phyloP scores from a whole-genome alignment of 2,888 invertebrate genomes.

The Pseudolycoriella hygida region DNA sequence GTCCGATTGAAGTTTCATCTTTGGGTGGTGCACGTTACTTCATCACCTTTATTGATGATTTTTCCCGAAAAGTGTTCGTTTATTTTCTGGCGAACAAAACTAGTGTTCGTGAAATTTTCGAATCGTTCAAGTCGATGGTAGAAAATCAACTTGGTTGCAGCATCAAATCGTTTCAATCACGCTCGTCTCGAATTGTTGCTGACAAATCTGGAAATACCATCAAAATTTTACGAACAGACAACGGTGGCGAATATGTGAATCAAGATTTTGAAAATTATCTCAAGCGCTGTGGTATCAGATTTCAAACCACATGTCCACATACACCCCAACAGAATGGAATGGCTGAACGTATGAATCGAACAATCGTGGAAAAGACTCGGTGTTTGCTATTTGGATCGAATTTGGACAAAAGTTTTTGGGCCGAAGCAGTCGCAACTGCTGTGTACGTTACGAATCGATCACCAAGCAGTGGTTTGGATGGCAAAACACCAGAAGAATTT shows the following conservation, averaged over 20 bases:
- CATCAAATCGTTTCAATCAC: too few relatives aligned
- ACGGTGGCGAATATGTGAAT: constrained; percentile 13
- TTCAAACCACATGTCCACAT: constrained; percentile 17
- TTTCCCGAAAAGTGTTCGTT: background rate
- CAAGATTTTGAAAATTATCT: constrained; percentile 12
- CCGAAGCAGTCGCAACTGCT: constrained; percentile 16
- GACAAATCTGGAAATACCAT: background rate
- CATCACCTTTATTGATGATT: too few relatives aligned
- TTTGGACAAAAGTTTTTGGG: constrained; percentile 18
- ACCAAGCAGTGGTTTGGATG: background rate
- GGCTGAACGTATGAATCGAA: constrained; percentile 16
- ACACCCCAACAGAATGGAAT: too few relatives aligned
- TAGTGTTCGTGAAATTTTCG: too few relatives aligned
- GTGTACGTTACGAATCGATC: too few relatives aligned
- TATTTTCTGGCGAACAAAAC: background rate
- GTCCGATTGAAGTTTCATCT: too few relatives aligned
- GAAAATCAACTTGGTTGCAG: background rate
- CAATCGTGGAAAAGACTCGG: constrained; percentile 14
- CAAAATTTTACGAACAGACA: background rate
- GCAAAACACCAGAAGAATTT: constrained; percentile 18
- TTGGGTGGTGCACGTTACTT: background rate
- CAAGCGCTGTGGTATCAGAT: constrained; percentile 15
- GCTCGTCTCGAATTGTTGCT: too few relatives aligned
- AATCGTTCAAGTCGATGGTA: background rate
- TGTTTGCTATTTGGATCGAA: constrained; percentile 15